phyloP scores from a whole-genome alignment of 2,888 invertebrate genomes.

The Spodoptera exigua region DNA sequence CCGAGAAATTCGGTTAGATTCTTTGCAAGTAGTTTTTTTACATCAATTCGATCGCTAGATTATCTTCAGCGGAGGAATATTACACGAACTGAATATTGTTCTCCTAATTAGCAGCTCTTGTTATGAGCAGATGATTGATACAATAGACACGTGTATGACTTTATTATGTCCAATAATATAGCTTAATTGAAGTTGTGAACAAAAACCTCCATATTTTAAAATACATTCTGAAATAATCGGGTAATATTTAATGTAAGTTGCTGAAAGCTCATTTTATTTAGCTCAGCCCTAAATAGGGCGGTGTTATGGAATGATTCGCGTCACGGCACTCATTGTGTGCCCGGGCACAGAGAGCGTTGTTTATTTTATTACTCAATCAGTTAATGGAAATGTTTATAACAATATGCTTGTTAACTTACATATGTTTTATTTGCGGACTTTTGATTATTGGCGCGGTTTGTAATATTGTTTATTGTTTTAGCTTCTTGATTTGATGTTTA shows the following conservation, averaged over 20 bases:
- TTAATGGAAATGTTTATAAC: conserved; percentile 59
- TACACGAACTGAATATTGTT: too few species aligned
- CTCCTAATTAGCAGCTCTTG: too few species aligned
- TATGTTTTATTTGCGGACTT: conserved; percentile 32
- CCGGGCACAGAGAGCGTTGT: conserved; percentile 52
- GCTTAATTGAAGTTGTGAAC: too few species aligned
- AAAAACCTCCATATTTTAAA: too few species aligned
- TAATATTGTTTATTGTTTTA: conserved; percentile 15
- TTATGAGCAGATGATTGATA: too few species aligned
- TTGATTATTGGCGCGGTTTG: conserved; percentile 25
- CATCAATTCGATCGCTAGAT: too few species aligned
- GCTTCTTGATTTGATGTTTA: conserved; percentile 1
- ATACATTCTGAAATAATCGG: not conserved
- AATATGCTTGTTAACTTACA: conserved; percentile 51
- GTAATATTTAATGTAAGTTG: not conserved
- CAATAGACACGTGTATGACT: too few species aligned
- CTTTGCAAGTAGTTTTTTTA: too few species aligned
- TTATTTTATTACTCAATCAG: conserved; percentile 59
- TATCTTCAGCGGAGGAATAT: too few species aligned
- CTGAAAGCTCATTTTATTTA: not conserved
- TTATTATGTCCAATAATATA: too few species aligned
- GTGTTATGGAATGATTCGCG: conserved; percentile 69
- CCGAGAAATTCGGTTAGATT: too few species aligned
- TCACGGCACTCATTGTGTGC: conserved; percentile 68
- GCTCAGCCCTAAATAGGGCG: conserved; percentile 53